phyloP scores from a whole-genome alignment of 92 coral and sea anemone genomes.

The Blastomussa wellsi region DNA sequence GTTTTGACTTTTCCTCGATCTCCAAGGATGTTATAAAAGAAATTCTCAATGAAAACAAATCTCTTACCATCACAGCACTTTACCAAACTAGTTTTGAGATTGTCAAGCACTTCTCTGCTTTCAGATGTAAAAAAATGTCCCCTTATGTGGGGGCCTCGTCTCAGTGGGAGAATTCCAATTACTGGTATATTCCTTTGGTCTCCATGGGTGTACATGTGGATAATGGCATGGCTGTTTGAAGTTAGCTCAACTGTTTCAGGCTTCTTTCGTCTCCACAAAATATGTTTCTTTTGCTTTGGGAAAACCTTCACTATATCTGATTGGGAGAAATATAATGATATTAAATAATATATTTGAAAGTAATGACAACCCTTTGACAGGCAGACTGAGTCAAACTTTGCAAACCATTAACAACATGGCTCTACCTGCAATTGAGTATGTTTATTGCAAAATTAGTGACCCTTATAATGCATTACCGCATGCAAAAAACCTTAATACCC shows the following conservation, averaged over 20 bases:
- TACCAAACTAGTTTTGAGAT: not conserved
- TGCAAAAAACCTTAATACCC: too few relatives aligned
- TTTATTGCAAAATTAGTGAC: too few relatives aligned
- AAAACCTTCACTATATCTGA: slow-evolving; percentile 22
- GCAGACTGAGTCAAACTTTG: too few relatives aligned
- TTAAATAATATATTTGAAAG: too few relatives aligned
- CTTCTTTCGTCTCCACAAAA: slow-evolving; percentile 2
- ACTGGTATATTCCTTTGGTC: slow-evolving; percentile 34
- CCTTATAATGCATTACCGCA: too few relatives aligned
- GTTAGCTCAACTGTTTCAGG: slow-evolving; percentile 24
- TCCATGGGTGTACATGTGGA: slow-evolving; percentile 16
- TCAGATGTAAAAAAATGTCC: slow-evolving; percentile 33
- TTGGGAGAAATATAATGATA: not conserved
- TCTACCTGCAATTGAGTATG: too few relatives aligned
- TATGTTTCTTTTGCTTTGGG: not conserved
- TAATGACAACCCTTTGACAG: not conserved
- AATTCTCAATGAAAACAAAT: not conserved
- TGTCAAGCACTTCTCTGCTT: not conserved
- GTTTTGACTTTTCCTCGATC: too few relatives aligned
- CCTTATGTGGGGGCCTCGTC: not conserved
- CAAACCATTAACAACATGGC: too few relatives aligned
- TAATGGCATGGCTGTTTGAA: slow-evolving; percentile 47
- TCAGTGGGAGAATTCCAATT: slow-evolving; percentile 21
- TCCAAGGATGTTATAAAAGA: not conserved
- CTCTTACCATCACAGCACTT: slow-evolving; percentile 37